A percentile compares a stretch with the other conserved stretches of the same genome.
Conservation (phyloP, 2,888 invertebrate genomes). For the Zonitis immaculata region DNA sequence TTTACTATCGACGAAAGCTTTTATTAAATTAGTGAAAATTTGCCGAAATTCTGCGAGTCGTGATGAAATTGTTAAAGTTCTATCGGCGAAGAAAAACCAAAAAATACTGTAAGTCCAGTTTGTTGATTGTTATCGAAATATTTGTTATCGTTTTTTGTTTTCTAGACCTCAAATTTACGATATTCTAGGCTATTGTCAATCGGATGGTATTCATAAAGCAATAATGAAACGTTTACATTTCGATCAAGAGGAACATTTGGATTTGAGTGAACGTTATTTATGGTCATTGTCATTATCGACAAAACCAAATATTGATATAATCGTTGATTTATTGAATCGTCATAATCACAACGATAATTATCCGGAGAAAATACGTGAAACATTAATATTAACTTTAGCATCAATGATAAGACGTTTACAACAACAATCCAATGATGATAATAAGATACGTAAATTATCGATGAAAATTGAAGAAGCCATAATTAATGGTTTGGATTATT, state of each 20-base stretch:
- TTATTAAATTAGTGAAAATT: constrained; percentile 58
- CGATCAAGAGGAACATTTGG: constrained; percentile 49
- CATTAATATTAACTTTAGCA: constrained; percentile 61
- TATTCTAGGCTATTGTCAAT: constrained; percentile 66
- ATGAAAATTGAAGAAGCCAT: constrained; percentile 43
- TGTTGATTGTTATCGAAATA: too few relatives aligned
- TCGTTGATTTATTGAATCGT: constrained; percentile 50
- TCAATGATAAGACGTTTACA: constrained; percentile 55
- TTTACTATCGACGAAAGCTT: constrained; percentile 59
- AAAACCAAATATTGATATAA: constrained; percentile 57
- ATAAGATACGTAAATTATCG: constrained; percentile 5
- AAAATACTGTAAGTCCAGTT: constrained; percentile 54
- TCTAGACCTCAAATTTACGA: constrained; percentile 66
- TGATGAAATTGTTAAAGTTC: constrained; percentile 56
- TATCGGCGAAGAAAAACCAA: constrained; percentile 56
- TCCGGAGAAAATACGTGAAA: constrained; percentile 61
- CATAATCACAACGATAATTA: constrained; percentile 50
- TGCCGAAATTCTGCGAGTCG: constrained; percentile 57
- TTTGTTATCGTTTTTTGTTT: too few relatives aligned
- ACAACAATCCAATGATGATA: constrained; percentile 29
- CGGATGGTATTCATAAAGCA: constrained; percentile 61
- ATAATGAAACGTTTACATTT: constrained; percentile 61
- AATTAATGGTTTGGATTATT: constrained; percentile 40
- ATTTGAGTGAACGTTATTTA: constrained; percentile 63
- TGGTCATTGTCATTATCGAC: constrained; percentile 67